Conservation (phyloP, 2,113 vertebrate genomes). For the Haliaeetus leucogaster region DNA sequence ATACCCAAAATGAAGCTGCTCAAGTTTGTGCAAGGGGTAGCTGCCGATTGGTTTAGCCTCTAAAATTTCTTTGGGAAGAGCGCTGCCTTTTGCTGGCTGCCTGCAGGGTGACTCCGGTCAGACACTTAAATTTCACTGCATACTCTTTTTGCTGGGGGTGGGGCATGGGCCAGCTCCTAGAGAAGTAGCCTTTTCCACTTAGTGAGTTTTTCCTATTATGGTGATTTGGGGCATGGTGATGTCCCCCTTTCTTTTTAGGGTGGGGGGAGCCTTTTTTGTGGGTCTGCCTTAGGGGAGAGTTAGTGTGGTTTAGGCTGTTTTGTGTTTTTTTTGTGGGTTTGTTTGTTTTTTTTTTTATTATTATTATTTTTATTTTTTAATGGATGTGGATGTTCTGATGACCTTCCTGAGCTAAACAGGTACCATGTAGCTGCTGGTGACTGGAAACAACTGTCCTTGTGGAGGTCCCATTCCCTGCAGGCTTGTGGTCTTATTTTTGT, state of each 20-base stretch:
- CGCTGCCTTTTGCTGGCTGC: background rate
- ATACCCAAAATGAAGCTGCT: background rate
- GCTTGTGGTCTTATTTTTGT: background rate
- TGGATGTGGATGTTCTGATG: background rate
- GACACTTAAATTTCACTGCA: background rate
- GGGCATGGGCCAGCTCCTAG: background rate
- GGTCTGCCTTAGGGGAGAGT: background rate
- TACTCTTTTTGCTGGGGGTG: background rate
- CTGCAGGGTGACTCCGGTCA: accelerated
- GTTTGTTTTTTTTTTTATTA: no score
- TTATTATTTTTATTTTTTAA: no score
- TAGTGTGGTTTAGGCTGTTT: background rate
- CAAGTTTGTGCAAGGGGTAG: background rate
- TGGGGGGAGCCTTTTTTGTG: background rate
- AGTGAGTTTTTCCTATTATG: accelerated
- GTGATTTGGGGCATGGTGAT: background rate
- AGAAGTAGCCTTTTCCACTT: accelerated
- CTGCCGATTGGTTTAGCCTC: background rate
- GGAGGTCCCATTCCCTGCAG: background rate
- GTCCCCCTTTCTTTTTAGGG: background rate
- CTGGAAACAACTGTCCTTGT: background rate
- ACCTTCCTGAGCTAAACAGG: background rate
- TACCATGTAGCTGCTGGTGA: background rate
- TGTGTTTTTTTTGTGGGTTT: background rate
- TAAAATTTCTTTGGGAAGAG: background rate